Percentiles rank a stretch among this genome's conserved stretches.
phyloP scores from a whole-genome alignment of 2,888 invertebrate genomes.

The Alloplasta piceator region DNA sequence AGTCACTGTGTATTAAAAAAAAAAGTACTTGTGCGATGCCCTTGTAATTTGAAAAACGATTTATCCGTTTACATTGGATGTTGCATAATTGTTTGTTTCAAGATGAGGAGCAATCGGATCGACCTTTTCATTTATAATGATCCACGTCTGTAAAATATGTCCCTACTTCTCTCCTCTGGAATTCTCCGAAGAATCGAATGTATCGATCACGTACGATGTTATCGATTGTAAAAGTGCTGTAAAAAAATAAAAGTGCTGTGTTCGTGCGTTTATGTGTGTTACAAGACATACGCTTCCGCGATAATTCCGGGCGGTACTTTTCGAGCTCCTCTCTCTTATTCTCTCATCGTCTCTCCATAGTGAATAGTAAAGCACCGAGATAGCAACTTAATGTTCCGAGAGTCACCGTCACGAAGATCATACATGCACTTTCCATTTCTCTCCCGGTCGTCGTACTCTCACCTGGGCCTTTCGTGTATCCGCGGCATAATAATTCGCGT shows the following conservation, averaged over 20 bases:
- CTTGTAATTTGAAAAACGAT: slow-evolving; percentile 3
- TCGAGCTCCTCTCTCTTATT: slow-evolving; percentile 17
- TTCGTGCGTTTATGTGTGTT: neutral
- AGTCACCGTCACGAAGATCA: slow-evolving; percentile 53
- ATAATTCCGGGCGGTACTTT: slow-evolving; percentile 59
- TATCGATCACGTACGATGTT: slow-evolving; percentile 50
- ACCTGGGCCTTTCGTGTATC: slow-evolving; percentile 36
- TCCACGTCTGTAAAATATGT: slow-evolving; percentile 34
- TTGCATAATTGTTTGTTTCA: slow-evolving; percentile 55
- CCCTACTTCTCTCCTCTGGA: slow-evolving; percentile 19
- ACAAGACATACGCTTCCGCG: slow-evolving; percentile 58
- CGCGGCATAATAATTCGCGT: slow-evolving; percentile 45
- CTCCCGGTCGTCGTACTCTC: slow-evolving; percentile 62
- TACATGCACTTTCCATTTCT: slow-evolving; percentile 63
- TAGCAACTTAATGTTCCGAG: slow-evolving; percentile 14
- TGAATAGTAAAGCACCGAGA: slow-evolving; percentile 30
- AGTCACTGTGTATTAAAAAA: too few relatives aligned
- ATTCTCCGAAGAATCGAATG: slow-evolving; percentile 37
- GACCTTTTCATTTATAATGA: slow-evolving; percentile 64
- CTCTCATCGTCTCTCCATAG: slow-evolving; percentile 5
- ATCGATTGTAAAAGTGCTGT: slow-evolving; percentile 50
- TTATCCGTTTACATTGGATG: slow-evolving; percentile 25
- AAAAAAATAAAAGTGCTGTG: slow-evolving; percentile 20
- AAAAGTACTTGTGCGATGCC: too few relatives aligned
- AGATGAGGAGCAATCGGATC: slow-evolving; percentile 47